Conservation (phyloP, 2,888 invertebrate genomes). For the Chaitophorus viminalis region DNA sequence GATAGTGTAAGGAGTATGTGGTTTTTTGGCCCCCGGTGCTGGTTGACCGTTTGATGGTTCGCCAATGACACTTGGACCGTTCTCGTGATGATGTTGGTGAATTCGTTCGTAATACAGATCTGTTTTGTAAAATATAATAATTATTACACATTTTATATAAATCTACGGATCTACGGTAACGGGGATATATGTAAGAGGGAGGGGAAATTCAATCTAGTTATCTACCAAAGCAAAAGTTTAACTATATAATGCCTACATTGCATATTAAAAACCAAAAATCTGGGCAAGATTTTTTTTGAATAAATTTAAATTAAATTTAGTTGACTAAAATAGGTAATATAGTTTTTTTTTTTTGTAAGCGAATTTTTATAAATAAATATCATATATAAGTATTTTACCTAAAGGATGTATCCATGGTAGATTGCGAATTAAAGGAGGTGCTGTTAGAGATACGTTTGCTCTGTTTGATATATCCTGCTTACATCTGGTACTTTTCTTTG, state of each 20-base stretch:
- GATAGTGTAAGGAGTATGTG: conserved; percentile 86
- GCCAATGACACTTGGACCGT: conserved; percentile 15
- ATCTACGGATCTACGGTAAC: no score
- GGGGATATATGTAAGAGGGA: no score
- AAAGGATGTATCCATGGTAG: conserved; percentile 57
- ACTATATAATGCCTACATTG: no score
- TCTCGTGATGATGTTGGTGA: conserved; percentile 37
- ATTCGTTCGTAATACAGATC: conserved; percentile 56
- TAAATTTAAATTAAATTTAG: no score
- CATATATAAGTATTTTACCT: conserved; percentile 19
- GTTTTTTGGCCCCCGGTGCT: conserved; percentile 68
- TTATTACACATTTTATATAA: background rate
- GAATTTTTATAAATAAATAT: no score
- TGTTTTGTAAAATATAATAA: background rate
- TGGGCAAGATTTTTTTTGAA: no score
- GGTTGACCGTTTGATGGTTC: conserved; percentile 41
- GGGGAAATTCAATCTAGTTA: no score
- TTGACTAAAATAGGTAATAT: no score
- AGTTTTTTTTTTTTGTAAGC: no score
- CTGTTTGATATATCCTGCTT: conserved; percentile 47
- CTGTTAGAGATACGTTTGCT: background rate
- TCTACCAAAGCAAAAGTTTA: no score
- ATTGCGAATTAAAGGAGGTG: conserved; percentile 30
- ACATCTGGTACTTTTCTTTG: conserved; percentile 51
- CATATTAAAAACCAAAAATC: no score